Evolutionary conservation across 2,797 vertebrate genomes (phyloP), one percentile per base, ranked within the genome.

Genomic region (Delichon dasypus): DNA sequence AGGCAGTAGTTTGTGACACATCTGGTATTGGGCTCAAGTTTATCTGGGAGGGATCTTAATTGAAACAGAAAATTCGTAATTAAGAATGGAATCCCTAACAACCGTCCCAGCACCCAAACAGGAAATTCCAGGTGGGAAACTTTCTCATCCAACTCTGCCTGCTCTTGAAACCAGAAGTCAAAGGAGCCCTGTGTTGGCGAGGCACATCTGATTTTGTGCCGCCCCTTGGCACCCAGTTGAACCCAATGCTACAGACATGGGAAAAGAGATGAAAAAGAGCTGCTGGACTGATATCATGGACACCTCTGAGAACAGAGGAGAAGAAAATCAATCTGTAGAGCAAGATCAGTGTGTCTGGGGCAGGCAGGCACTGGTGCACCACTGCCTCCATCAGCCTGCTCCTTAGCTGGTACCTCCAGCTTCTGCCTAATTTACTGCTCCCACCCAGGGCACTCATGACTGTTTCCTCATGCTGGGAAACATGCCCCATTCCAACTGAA

Each of bases 11-110:
- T 90, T 61, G 67, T 78, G 64, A 67, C 51, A 82, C 67, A 79
- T 73, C 60, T 88, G 74, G 48, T 45, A 82, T 4, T 64, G n/a
- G 34, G 25, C 51, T 94, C 4, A 0, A 20, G 55, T 67, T 94
- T 90, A 94, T 94, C 90, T 88, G 45, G 38, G 60, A 89, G 32
- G n/a, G 29, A 79, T 84, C 90, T 96, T 95, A 94, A 96, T 64
- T 89, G 80, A 80, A 86, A 90, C 32, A 70, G 44, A 89, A 81
- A 90, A 75, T 32, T 70, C 1, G 2, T 78, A 93, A 91, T 93
- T 91, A 88, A 88, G 83, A 86, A 5, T 13, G 38, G 85, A 95
- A 95, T 95, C 44, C 30, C 34, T 76, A 92, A 81, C 17, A 88
- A 78, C 44, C 26, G 85, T 78, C 44, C 66, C 70, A 70, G 47